Evolutionary conservation across 2,888 invertebrate genomes (phyloP).

Genomic region (Calliphora vomitoria): DNA sequence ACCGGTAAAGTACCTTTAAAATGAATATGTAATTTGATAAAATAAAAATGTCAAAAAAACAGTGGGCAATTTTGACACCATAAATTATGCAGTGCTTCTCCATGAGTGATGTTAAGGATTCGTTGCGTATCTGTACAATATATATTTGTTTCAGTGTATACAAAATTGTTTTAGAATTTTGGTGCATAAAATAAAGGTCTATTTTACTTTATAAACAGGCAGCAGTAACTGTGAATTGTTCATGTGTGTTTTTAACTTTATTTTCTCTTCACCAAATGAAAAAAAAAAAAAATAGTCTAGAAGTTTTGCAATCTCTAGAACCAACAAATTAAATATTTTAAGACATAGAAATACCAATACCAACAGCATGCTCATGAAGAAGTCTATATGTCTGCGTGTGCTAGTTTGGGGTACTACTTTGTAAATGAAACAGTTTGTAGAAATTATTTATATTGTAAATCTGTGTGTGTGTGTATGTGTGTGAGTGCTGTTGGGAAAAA

Average conservation of each 20-base stretch:
- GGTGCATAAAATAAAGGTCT: too few relatives aligned
- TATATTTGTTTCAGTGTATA: too few relatives aligned
- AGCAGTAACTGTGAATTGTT: too few relatives aligned
- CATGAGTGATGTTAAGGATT: too few relatives aligned
- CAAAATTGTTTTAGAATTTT: too few relatives aligned
- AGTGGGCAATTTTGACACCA: too few relatives aligned
- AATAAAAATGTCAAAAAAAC: too few relatives aligned
- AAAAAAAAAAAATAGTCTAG: background rate
- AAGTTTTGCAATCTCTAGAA: slow-evolving; percentile 8
- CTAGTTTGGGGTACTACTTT: background rate
- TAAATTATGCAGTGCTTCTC: too few relatives aligned
- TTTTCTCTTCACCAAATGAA: background rate
- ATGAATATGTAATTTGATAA: too few relatives aligned
- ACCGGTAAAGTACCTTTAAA: too few relatives aligned
- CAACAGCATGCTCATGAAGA: background rate
- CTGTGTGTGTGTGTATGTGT: background rate
- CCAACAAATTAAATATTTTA: background rate
- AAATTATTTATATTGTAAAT: background rate
- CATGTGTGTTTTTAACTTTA: slow-evolving; percentile 8
- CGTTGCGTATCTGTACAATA: too few relatives aligned
- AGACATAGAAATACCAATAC: background rate
- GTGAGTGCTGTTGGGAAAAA: slow-evolving; percentile 31
- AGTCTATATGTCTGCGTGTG: background rate
- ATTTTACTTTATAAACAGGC: too few relatives aligned
- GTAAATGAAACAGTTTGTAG: slow-evolving; percentile 25